Evolutionary conservation across 1,140 invertebrate genomes (phyloP), one percentile per base, ranked within the genome.

Genomic region (Caenorhabditis remanei): DNA sequence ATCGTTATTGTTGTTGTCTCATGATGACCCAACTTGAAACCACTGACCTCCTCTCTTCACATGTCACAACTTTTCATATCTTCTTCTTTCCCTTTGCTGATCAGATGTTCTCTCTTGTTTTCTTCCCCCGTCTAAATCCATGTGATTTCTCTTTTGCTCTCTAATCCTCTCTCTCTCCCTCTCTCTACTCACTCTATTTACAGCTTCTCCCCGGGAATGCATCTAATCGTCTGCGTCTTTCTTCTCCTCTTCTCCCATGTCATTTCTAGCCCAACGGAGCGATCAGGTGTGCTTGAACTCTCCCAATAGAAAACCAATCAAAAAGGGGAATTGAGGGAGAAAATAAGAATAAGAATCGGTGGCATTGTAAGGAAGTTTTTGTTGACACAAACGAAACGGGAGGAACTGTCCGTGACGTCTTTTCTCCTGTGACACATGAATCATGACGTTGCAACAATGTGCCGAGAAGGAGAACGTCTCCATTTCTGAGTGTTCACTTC

Each of bases 71-170:
- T 24, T 50, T 53, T 43, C 43, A 11, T 53, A 79, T 53, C 46
- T 50, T 63, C 53, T 6, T 79, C 71, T 11, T 48, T 24, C 14
- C 11, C 50, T 46, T 46, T 53, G 46, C 71, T 79, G 71, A 79
- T 79, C 71, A 79, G 71, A 79, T 79, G 71, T 79, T 79, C 71
- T 79, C 32, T 32, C 71, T 24, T 79, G 71, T 50, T 79, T 50
- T 79, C 71, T 4, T 32, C 32, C 32, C n/a, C 32, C 32, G 2
- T 32, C 32, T 32, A 32, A 32, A 32, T 71, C 65, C 71, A 79
- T 79, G 71, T 50, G 71, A 79, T 79, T 75, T 48, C 41, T 58
- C 56, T 63, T 21, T 79, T 50, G 71, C 53, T 46, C 71, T 79
- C 71, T 79, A 79, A 79, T 79, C 46, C 71, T 79, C 71, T 50